Percentiles rank a stretch among this genome's conserved stretches.
Evolutionary conservation across 2,113 vertebrate genomes (phyloP).

Genomic region (Aspidoscelis tigris): DNA sequence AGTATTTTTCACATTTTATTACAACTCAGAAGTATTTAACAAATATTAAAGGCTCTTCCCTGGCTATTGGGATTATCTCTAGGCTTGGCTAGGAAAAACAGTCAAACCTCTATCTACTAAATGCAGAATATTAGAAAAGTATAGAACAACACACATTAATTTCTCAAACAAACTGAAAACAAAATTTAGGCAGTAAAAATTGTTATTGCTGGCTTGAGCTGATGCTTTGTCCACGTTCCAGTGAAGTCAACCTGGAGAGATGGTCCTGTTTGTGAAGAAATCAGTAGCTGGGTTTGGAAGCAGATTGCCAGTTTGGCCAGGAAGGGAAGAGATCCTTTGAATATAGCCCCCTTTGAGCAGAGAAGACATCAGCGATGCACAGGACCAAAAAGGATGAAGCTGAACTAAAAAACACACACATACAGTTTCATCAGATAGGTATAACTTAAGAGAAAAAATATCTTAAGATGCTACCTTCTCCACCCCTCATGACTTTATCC

Average conservation of each 20-base stretch:
- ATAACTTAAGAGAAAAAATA: neutral
- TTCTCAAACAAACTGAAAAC: constrained; percentile 27
- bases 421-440: constrained; percentile 2
- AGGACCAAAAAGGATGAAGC: constrained; percentile 42
- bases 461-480: too few species aligned
- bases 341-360: constrained; percentile 49
- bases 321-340: constrained; percentile 57
- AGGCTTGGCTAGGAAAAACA: constrained; percentile 7
- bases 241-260: constrained; percentile 17
- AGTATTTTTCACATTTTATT: constrained; percentile 5
- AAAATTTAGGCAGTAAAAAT: neutral
- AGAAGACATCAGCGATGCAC: constrained; percentile 46
- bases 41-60: neutral
- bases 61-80: constrained; percentile 23
- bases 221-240: neutral
- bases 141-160: constrained; percentile 17
- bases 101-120: constrained; percentile 25
- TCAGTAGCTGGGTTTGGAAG: constrained; percentile 42
- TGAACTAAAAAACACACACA: constrained; percentile 61
- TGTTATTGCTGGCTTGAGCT: constrained; percentile 5
- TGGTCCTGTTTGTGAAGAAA: constrained; percentile 26
- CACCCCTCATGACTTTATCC: too few species aligned
- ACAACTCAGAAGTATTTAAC: constrained; percentile 23
- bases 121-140: neutral
- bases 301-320: constrained; percentile 28